Percentiles rank a stretch among this genome's conserved stretches.
These are phyloP conservation scores for Saccostrea glomerata DNA, from an alignment of 1,140 invertebrate species.

Conservation along the genomic window DNA sequence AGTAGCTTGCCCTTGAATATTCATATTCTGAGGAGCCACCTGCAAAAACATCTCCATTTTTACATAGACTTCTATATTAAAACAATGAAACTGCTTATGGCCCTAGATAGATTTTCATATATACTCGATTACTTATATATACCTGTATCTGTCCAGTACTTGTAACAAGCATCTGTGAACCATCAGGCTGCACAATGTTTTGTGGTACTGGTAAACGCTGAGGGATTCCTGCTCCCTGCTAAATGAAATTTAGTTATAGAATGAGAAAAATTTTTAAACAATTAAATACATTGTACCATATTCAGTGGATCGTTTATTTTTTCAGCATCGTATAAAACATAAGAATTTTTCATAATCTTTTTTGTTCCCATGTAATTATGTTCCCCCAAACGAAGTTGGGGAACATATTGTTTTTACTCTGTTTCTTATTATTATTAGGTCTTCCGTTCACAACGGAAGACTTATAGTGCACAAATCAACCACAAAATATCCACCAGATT, in stretches of 20 bases:
- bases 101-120: not conserved
- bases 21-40: conserved; percentile 19
- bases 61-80: not conserved
- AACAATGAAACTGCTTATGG: not conserved
- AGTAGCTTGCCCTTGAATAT: conserved; percentile 26
- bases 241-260: not conserved
- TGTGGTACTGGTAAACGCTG: conserved; percentile 31
- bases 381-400: too few relatives aligned
- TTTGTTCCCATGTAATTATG: too few relatives aligned
- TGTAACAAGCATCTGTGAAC: conserved; percentile 15
- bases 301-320: too few relatives aligned
- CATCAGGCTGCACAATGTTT: conserved; percentile 27
- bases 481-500: too few relatives aligned
- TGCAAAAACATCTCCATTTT: not conserved
- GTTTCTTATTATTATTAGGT: too few relatives aligned
- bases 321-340: too few relatives aligned
- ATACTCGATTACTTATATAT: not conserved
- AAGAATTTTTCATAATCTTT: too few relatives aligned
- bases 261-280: not conserved
- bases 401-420: too few relatives aligned
- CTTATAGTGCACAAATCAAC: too few relatives aligned
- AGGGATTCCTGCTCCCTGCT: conserved; percentile 34
- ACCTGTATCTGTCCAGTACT: conserved; percentile 52
- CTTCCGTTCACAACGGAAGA: too few relatives aligned
- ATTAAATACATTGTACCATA: too few relatives aligned